Base-by-base conservation (phyloP, 2,113 vertebrate species). In the Myotis yumanensis region DNA sequence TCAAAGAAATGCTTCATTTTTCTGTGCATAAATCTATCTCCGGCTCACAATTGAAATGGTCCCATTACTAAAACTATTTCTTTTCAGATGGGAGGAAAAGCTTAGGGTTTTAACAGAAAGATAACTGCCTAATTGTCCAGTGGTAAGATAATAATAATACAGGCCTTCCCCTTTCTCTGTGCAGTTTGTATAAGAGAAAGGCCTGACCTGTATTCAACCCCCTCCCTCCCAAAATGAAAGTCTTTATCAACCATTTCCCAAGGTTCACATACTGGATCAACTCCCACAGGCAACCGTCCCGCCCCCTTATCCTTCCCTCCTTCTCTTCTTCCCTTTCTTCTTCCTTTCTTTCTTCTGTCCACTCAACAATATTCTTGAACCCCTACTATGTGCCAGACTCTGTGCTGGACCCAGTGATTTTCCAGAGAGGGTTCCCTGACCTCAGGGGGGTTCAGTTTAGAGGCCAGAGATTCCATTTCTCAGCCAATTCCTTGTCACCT, bases 21-120 rank as follows among this genome's bases (percentile, higher is more conserved):
- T 88, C 83, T 73, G 59, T 87, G 91, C 35, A 30, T 28, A 89
- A 94, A 96, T 96, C 25, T 76, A 94, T 95, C 66, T 91, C 72
- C 85, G 35, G 23, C 40, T 94, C 72, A 85, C 23, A 91, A 77
- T 17, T 77, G 35, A 94, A 95, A 79, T 62, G 80, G 76, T 59
- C 80, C 81, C 18, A 6, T 80, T 22, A 40, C 52, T 83, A 40
- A 95, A 95, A 81, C 64, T 46, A 22, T 84, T 89, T 87, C 73
- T 86, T 40, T 95, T 51, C 68, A 89, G 40, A 91, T 11, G 23
- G 57, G 11, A 91, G 54, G 59, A 48, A 37, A 81, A 75, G n/a
- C 57, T 96, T 87, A 90, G 57, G 52, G 62, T 62, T 76, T 77
- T 79, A 79, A 69, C 71, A 68, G 48, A 85, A 94, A 89, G 62